Evolutionary conservation across 1,140 invertebrate genomes (phyloP).

Genomic region (Trichoplusia ni): DNA sequence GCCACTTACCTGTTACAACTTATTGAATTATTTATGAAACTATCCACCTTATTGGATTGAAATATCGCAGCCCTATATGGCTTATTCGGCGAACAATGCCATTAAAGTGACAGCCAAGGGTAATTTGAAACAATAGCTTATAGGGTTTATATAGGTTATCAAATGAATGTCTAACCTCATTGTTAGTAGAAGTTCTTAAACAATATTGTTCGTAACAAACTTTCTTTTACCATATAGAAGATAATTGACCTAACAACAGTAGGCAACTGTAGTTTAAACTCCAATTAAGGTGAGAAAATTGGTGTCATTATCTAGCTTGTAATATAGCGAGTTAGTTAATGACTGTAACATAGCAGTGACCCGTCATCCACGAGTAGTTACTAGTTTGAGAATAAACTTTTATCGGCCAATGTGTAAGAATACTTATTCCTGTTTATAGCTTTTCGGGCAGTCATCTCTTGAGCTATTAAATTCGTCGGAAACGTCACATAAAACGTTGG

Average conservation of each 20-base stretch:
- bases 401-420: slow-evolving; percentile 74
- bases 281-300: slow-evolving; percentile 31
- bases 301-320: slow-evolving; percentile 33
- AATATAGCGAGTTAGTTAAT: slow-evolving; percentile 40
- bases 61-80: slow-evolving; percentile 58
- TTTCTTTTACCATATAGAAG: background rate
- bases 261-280: slow-evolving; percentile 23
- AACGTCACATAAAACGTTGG: slow-evolving; percentile 75
- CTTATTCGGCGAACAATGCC: slow-evolving; percentile 52
- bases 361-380: slow-evolving; percentile 48
- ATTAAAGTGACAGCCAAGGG: slow-evolving; percentile 34
- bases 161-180: background rate
- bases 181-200: background rate
- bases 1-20: slow-evolving; percentile 77
- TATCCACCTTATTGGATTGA: slow-evolving; percentile 77
- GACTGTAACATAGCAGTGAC: slow-evolving; percentile 37
- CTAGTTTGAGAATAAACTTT: slow-evolving; percentile 61
- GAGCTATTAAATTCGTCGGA: slow-evolving; percentile 75
- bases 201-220: background rate
- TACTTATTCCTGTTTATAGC: slow-evolving; percentile 76
- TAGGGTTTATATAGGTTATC: too few relatives aligned
- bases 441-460: slow-evolving; percentile 71
- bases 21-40: slow-evolving; percentile 78
- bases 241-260: slow-evolving; percentile 5
- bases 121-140: slow-evolving; percentile 25